phyloP scores from a whole-genome alignment of 2,113 vertebrate genomes.

The Dicerorhinus sumatrensis region DNA sequence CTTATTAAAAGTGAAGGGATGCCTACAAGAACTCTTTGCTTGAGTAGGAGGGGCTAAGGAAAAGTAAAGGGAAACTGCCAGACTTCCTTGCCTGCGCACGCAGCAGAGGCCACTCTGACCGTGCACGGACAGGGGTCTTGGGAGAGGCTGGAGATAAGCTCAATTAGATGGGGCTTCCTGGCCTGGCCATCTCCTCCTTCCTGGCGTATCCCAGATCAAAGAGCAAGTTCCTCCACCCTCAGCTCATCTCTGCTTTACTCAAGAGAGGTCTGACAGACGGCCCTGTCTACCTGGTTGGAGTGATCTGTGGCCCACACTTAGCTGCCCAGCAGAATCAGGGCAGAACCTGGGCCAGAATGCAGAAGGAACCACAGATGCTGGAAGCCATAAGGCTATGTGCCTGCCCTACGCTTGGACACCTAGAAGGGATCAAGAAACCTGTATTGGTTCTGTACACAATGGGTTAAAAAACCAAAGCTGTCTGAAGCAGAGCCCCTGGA shows the following conservation, averaged over 20 bases:
- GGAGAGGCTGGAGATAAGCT: background rate
- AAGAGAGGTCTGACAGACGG: too few relatives aligned
- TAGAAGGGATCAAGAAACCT: background rate
- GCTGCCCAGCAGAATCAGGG: background rate
- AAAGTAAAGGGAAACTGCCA: background rate
- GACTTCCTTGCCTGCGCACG: background rate
- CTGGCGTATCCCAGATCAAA: background rate
- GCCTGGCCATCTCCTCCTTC: background rate
- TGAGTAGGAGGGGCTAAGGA: background rate
- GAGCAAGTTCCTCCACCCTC: background rate
- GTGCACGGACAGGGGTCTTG: background rate
- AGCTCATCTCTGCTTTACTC: background rate
- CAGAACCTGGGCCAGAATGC: background rate
- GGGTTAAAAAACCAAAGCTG: background rate
- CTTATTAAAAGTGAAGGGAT: constrained; percentile 3
- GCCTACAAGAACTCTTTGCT: background rate
- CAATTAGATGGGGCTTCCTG: background rate
- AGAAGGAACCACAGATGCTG: background rate
- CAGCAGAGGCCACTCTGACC: background rate
- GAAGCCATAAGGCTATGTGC: background rate
- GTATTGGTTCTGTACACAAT: background rate
- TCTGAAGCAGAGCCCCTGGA: background rate
- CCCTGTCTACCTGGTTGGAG: background rate
- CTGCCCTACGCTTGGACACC: background rate
- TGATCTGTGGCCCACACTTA: background rate